These are phyloP conservation scores for Agriopis marginaria DNA, from an alignment of 2,888 invertebrate genomes.

Conservation along the genomic window DNA sequence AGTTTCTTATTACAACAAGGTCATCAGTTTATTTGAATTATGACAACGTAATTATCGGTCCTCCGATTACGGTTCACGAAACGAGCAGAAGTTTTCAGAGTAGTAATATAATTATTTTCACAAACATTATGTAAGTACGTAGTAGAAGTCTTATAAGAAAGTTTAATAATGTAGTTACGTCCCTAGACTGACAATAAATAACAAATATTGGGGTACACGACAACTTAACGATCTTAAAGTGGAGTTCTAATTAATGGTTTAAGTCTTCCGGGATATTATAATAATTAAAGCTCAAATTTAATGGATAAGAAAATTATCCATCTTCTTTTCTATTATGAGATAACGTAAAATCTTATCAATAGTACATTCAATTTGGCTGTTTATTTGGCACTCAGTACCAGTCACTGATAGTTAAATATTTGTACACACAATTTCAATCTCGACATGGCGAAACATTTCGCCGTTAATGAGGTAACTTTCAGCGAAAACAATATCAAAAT, in stretches of 20 bases:
- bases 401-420: constrained; percentile 61
- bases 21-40: constrained; percentile 75
- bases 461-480: constrained; percentile 52
- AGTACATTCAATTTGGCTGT: constrained; percentile 65
- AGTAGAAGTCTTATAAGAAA: constrained; percentile 28
- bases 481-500: constrained; percentile 52
- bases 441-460: constrained; percentile 54
- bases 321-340: constrained; percentile 63
- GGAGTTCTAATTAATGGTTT: constrained; percentile 57
- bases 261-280: constrained; percentile 78
- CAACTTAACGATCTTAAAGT: constrained; percentile 56
- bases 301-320: constrained; percentile 71
- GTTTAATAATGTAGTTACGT: constrained; percentile 32
- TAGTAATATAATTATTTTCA: constrained; percentile 32
- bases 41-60: constrained; percentile 71
- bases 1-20: constrained; percentile 64
- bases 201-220: constrained; percentile 47
- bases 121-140: constrained; percentile 30
- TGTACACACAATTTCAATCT: constrained; percentile 63
- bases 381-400: constrained; percentile 70
- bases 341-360: constrained; percentile 68
- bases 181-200: constrained; percentile 58
- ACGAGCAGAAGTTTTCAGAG: constrained; percentile 36
- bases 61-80: constrained; percentile 52
- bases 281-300: constrained; percentile 85